A percentile compares a stretch with the other conserved stretches of the same genome.
Conservation (phyloP, 2,888 invertebrate species). For the Netelia inedita region DNA sequence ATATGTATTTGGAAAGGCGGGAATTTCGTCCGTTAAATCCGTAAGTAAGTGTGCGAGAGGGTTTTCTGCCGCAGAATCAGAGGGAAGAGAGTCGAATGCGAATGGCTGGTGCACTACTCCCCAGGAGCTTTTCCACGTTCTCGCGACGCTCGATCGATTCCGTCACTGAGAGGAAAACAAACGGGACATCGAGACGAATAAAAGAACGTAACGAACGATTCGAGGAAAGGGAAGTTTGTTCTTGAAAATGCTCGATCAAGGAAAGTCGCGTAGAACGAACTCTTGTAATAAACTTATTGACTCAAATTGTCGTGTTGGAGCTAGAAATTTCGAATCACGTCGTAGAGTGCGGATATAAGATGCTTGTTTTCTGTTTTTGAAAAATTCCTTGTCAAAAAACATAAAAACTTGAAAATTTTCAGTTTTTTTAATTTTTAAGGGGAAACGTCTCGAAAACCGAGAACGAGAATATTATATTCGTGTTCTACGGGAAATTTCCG, state of each 20-base stretch:
- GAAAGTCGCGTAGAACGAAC: not conserved
- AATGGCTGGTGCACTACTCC: not conserved
- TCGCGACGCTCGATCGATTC: slow-evolving; percentile 11
- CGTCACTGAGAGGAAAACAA: not conserved
- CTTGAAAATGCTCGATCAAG: not conserved
- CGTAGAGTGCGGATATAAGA: no score
- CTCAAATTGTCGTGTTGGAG: no score
- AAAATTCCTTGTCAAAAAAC: no score
- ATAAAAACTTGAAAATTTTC: no score
- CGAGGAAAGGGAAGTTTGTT: not conserved
- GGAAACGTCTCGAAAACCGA: no score
- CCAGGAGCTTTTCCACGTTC: slow-evolving; percentile 12
- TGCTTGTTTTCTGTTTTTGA: no score
- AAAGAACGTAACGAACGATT: not conserved
- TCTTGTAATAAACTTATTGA: not conserved
- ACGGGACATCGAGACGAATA: not conserved
- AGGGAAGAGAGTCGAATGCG: not conserved
- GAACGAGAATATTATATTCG: no score
- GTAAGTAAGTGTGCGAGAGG: slow-evolving; percentile 6
- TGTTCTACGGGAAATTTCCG: no score
- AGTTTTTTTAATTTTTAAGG: no score
- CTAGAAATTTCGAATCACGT: no score
- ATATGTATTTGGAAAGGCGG: not conserved
- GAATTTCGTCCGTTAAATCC: slow-evolving; percentile 38
- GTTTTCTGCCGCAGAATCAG: slow-evolving; percentile 12